Percentiles rank a stretch among this genome's conserved stretches.
These are phyloP conservation scores for Hybognathus amarus DNA, from an alignment of 2,797 vertebrate genomes.

Conservation along the genomic window DNA sequence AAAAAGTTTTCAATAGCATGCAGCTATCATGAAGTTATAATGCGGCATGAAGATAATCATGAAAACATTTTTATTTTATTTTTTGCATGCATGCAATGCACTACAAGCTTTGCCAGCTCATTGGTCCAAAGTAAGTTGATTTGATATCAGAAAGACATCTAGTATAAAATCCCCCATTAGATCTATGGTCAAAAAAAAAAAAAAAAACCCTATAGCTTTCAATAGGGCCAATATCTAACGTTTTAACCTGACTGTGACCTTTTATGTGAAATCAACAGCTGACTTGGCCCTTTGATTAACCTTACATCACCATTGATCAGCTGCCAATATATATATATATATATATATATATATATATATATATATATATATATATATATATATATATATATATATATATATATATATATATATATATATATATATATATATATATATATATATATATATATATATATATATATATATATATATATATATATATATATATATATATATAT, in stretches of 20 bases:
- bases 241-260: background rate
- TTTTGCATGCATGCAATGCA: background rate
- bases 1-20: background rate
- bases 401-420: too few species aligned
- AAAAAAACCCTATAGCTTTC: background rate
- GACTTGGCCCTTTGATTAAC: too few species aligned
- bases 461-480: too few species aligned
- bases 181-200: background rate
- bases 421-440: too few species aligned
- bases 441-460: too few species aligned
- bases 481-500: too few species aligned
- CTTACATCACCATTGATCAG: too few species aligned
- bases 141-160: background rate
- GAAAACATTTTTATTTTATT: background rate
- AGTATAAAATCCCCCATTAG: background rate
- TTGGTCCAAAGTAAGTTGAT: background rate
- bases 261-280: background rate
- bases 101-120: background rate
- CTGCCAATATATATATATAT: too few species aligned
- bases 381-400: too few species aligned
- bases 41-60: background rate
- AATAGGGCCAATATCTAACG: background rate
- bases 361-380: too few species aligned
- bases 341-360: too few species aligned
- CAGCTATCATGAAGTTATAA: background rate